These are phyloP conservation scores for Holotrichia oblita DNA, from an alignment of 1,140 invertebrate species.

Conservation along the genomic window DNA sequence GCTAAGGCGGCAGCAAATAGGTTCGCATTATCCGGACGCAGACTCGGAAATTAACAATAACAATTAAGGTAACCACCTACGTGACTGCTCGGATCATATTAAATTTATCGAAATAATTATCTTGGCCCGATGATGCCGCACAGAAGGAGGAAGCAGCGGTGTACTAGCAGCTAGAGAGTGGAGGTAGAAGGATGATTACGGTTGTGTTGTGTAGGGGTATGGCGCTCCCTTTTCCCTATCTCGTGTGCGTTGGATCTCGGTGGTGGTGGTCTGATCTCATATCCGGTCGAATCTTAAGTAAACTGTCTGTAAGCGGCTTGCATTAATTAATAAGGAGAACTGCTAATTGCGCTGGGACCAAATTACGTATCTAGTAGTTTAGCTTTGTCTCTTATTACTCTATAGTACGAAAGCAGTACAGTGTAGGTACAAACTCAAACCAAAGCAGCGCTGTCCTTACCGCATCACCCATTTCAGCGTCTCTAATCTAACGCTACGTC, in stretches of 20 bases:
- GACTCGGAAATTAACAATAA: slow-evolving; percentile 55
- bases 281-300: slow-evolving; percentile 59
- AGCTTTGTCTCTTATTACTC: slow-evolving; percentile 19
- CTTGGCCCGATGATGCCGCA: slow-evolving; percentile 43
- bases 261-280: slow-evolving; percentile 51
- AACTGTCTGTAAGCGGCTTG: slow-evolving; percentile 59
- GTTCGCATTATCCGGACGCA: slow-evolving; percentile 12
- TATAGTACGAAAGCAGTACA: not conserved
- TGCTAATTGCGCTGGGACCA: slow-evolving; percentile 60
- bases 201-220: not conserved
- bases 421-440: not conserved
- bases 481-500: not conserved
- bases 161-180: not conserved
- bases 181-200: not conserved
- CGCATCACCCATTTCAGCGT: not conserved
- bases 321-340: slow-evolving; percentile 61
- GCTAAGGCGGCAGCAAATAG: not conserved
- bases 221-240: not conserved
- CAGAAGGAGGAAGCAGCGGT: slow-evolving; percentile 34
- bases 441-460: not conserved
- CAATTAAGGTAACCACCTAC: slow-evolving; percentile 56
- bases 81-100: slow-evolving; percentile 54
- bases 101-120: slow-evolving; percentile 59
- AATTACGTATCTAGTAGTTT: slow-evolving; percentile 38
- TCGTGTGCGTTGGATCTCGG: slow-evolving; percentile 41